phyloP scores from a whole-genome alignment of 2,113 vertebrate species.

The Sapayoa aenigma region DNA sequence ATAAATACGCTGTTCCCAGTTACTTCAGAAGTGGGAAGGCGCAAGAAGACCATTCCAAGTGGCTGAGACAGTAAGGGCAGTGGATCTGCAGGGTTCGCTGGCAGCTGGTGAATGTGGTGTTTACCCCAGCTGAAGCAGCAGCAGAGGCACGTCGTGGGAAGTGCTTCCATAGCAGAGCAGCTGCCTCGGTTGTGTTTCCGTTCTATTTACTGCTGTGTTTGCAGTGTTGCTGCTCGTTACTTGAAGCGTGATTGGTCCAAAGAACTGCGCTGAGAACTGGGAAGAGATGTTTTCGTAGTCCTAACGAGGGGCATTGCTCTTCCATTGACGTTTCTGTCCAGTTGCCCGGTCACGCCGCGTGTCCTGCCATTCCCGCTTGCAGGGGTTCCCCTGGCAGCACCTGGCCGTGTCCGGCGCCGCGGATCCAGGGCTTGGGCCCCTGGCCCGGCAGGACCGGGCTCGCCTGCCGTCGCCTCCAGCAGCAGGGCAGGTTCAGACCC shows the following conservation, averaged over 20 bases:
- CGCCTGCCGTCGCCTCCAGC: background rate
- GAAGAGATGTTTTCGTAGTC: background rate
- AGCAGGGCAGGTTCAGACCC: background rate
- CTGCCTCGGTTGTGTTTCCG: background rate
- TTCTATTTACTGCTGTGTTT: rapidly evolving
- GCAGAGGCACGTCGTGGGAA: rapidly evolving
- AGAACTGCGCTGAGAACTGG: background rate
- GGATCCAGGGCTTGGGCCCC: background rate
- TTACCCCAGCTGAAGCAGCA: background rate
- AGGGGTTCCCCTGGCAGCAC: rapidly evolving
- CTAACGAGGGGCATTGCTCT: background rate
- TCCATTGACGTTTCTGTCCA: rapidly evolving
- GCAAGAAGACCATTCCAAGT: background rate
- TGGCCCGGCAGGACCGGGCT: background rate
- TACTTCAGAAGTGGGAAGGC: background rate
- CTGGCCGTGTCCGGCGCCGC: background rate
- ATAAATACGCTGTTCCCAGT: background rate
- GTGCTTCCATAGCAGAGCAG: rapidly evolving
- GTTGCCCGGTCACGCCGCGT: rapidly evolving
- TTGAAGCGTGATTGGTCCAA: background rate
- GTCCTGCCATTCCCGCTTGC: rapidly evolving
- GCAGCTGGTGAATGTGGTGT: rapidly evolving
- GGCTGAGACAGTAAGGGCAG: background rate
- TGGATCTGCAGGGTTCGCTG: background rate
- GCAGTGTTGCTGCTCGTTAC: too few relatives aligned